phyloP scores from a whole-genome alignment of 2,888 invertebrate species.

The Resseliella maxima region DNA sequence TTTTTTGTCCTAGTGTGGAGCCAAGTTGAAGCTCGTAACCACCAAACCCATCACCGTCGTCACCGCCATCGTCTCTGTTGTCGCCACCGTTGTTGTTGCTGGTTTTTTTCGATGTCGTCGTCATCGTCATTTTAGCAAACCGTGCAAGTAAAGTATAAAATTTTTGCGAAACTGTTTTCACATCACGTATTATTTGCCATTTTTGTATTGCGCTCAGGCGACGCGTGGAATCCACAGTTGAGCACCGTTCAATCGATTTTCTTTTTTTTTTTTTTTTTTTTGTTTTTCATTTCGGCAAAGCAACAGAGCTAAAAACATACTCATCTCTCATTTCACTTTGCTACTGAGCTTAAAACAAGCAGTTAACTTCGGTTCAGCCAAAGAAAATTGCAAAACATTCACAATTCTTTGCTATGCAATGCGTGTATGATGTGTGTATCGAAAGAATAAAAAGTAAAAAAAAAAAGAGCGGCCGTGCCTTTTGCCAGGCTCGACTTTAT shows the following conservation, averaged over 20 bases:
- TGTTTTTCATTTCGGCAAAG: not conserved
- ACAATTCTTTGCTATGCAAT: not conserved
- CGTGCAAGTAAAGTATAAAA: conserved; percentile 41
- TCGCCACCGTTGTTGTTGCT: not conserved
- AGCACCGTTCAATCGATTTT: conserved; percentile 45
- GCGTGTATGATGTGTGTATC: not conserved
- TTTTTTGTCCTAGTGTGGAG: too few relatives aligned
- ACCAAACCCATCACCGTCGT: conserved; percentile 13
- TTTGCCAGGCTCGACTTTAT: not conserved
- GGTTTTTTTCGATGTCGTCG: too few relatives aligned
- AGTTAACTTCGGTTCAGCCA: not conserved
- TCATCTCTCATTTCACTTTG: not conserved
- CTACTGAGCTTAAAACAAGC: not conserved
- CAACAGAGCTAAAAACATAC: not conserved
- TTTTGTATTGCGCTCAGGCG: conserved; percentile 44
- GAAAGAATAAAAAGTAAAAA: too few relatives aligned
- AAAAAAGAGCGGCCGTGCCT: too few relatives aligned
- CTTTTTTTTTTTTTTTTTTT: not conserved
- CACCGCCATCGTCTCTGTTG: not conserved
- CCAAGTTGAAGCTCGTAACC: conserved; percentile 7
- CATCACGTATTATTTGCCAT: conserved; percentile 49
- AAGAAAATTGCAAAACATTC: not conserved
- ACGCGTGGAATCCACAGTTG: conserved; percentile 37
- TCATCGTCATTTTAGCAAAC: conserved; percentile 7
- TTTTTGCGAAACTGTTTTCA: conserved; percentile 46